Base-by-base conservation (phyloP, 2,888 invertebrate species). In the Mayetiola destructor region DNA sequence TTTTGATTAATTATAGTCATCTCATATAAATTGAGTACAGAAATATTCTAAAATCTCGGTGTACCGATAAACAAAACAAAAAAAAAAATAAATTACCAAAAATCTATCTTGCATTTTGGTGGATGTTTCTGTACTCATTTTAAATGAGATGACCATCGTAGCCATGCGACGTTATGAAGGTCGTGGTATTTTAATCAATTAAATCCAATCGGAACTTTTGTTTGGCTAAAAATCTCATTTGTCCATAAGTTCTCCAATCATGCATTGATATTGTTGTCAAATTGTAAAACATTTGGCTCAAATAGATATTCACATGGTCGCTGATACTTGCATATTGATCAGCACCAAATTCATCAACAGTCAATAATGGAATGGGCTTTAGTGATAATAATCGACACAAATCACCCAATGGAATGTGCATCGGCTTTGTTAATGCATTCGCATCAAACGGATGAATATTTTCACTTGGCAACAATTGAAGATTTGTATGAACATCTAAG, bases 231-330 rank as follows among this genome's bases (percentile, higher is more conserved):
- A 88, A 85, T 59, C 94, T 80, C 97, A 99, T 99, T 73, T 93
- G 91, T 18, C 91, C 87, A 68, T 99, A 99, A 0, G 93, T 94
- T 70, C 87, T 88, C 93, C 96, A 97, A 72, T 99, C 95, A 63
- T 97, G 94, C 52, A 96, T 75, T 8, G 96, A 94, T 30, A 99
- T 93, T 1, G 96, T 93, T 1, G 96, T 96, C 64, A 97, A 76
- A 75, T 97, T 96, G 73, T 99, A 99, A 73, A 96, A 97, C 68
- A 89, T 93, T 62, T 82, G 84, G 65, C 94, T 92, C 62, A 99
- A 77, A 72, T 96, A 95, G 67, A 89, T 84, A 69, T 95, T 95
- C 9, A 93, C 82, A 56, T 69, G 66, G 63, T 71, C 75, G 73
- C 59, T 36, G 2, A 60, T 23, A 21, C 35, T 27, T 14, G 53